Percentiles rank a stretch among this genome's conserved stretches.
These are phyloP conservation scores for Polymixis flavicincta DNA, from an alignment of 2,888 invertebrate species.

Conservation along the genomic window DNA sequence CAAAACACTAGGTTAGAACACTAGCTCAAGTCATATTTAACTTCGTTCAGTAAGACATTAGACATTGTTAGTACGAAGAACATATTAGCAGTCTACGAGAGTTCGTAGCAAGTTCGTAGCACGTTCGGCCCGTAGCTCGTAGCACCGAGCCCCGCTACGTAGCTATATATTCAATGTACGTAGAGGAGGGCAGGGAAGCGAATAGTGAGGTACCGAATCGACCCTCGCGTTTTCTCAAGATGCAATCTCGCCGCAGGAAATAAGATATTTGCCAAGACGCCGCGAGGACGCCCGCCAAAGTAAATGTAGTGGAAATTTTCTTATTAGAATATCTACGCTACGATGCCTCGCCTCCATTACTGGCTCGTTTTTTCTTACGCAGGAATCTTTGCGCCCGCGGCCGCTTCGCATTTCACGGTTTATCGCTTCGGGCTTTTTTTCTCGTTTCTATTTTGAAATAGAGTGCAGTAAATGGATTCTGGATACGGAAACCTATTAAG, in stretches of 20 bases:
- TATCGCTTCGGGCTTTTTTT: slow-evolving; percentile 74
- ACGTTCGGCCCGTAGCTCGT: slow-evolving; percentile 62
- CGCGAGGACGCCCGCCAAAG: slow-evolving; percentile 89
- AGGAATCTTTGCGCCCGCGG: slow-evolving; percentile 83
- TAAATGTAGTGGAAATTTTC: slow-evolving; percentile 91
- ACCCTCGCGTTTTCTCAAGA: slow-evolving; percentile 91
- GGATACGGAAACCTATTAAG: slow-evolving; percentile 30
- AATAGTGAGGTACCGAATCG: slow-evolving; percentile 87
- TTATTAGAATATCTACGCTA: slow-evolving; percentile 91
- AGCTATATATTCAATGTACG: slow-evolving; percentile 64
- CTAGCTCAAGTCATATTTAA: slow-evolving; percentile 49
- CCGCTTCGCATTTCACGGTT: slow-evolving; percentile 79
- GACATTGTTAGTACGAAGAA: slow-evolving; percentile 51
- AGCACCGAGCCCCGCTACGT: slow-evolving; percentile 59
- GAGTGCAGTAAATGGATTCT: slow-evolving; percentile 54
- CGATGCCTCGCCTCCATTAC: slow-evolving; percentile 88
- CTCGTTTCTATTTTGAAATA: slow-evolving; percentile 55
- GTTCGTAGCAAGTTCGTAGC: slow-evolving; percentile 68
- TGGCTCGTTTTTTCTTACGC: slow-evolving; percentile 85
- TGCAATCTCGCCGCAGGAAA: slow-evolving; percentile 91
- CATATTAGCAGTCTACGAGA: slow-evolving; percentile 66
- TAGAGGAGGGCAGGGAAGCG: slow-evolving; percentile 81
- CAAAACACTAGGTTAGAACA: slow-evolving; percentile 16
- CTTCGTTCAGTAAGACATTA: slow-evolving; percentile 61
- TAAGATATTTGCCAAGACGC: slow-evolving; percentile 91